Percentiles rank a stretch among this genome's conserved stretches.
Evolutionary conservation across 2,797 vertebrate species (phyloP).

Genomic region (Salmo trutta): DNA sequence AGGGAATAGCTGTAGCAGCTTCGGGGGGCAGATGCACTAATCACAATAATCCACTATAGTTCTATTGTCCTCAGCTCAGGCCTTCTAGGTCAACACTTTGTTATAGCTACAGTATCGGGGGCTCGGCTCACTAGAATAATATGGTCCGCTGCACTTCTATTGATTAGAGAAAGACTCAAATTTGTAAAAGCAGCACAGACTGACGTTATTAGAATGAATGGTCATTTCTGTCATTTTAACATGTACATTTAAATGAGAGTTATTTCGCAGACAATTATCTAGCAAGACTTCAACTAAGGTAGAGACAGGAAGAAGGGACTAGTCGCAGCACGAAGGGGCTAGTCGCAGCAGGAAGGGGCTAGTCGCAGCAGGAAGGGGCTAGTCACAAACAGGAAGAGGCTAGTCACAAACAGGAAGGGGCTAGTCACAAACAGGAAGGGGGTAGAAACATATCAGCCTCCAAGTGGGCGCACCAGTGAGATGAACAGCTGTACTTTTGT

Average conservation of each 20-base stretch:
- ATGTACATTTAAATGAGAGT: neutral
- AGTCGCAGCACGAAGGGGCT: neutral
- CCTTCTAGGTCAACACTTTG: constrained; percentile 65
- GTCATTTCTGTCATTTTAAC: neutral
- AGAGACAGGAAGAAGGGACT: neutral
- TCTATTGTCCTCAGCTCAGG: constrained; percentile 57
- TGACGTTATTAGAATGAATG: neutral
- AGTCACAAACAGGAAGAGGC: neutral
- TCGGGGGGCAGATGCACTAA: constrained; percentile 54
- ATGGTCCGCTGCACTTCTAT: constrained; percentile 52
- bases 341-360: neutral
- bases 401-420: neutral
- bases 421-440: too few species aligned
- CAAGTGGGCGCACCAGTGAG: constrained; percentile 18
- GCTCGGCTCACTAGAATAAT: constrained; percentile 17
- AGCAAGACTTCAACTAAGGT: neutral
- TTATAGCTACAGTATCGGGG: constrained; percentile 33
- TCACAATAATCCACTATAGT: constrained; percentile 59
- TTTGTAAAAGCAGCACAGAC: constrained; percentile 33
- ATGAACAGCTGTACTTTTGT: constrained; percentile 35
- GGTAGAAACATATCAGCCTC: constrained; percentile 6
- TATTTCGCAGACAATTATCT: neutral
- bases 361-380: neutral
- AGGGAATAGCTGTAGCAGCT: constrained; percentile 29
- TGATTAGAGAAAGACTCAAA: constrained; percentile 31